Evolutionary conservation across 2,113 vertebrate genomes (phyloP).

Genomic region (Megaceryle torquata): DNA sequence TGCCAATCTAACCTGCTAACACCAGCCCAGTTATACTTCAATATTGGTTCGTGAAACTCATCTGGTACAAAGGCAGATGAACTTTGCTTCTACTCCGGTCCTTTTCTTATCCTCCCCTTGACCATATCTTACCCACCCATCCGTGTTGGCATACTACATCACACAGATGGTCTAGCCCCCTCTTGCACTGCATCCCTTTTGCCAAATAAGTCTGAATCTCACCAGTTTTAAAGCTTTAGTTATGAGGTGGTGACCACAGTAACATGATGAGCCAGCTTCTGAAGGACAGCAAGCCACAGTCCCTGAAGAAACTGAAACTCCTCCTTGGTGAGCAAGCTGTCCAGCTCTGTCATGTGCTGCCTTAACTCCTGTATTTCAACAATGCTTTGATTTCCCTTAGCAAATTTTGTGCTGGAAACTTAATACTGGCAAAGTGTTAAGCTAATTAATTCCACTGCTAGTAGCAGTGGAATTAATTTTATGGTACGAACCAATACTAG

Average conservation of each 20-base stretch:
- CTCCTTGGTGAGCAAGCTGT: not conserved
- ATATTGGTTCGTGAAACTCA: not conserved
- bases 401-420: not conserved
- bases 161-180: not conserved
- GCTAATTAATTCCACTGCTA: not conserved
- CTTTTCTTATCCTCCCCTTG: not conserved
- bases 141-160: fast-evolving
- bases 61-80: not conserved
- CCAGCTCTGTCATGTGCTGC: not conserved
- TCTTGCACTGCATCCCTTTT: not conserved
- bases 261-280: not conserved
- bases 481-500: not conserved
- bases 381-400: not conserved
- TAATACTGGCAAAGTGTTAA: not conserved
- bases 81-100: not conserved
- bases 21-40: not conserved
- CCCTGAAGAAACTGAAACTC: not conserved
- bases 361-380: not conserved
- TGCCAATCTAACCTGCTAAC: not conserved
- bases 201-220: not conserved
- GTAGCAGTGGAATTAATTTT: not conserved
- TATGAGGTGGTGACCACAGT: fast-evolving
- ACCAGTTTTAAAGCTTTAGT: not conserved
- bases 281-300: not conserved
- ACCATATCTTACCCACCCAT: not conserved